These are phyloP conservation scores for Tachina lurida DNA, from an alignment of 2,888 invertebrate genomes.

Conservation along the genomic window DNA sequence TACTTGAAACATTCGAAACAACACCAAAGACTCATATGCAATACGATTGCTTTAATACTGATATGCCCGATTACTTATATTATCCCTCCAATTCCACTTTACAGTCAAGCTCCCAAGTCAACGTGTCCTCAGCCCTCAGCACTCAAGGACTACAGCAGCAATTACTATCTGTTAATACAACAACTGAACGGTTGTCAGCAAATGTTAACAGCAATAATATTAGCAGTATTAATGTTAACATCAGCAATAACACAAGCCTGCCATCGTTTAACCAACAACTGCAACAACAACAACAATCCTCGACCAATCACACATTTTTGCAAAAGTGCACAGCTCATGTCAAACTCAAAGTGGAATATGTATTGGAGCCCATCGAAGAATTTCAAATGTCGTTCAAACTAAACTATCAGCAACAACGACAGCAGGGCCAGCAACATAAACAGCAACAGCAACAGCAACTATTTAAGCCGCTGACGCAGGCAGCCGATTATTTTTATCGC, in stretches of 20 bases:
- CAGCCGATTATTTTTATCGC: conserved; percentile 10
- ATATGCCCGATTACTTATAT: conserved; percentile 27
- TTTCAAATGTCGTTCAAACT: conserved; percentile 78
- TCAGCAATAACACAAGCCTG: conserved; percentile 40
- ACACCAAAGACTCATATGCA: conserved; percentile 26
- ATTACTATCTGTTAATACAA: conserved; percentile 37
- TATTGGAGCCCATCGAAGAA: conserved; percentile 78
- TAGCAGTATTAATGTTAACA: conserved; percentile 9
- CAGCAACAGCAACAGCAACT: conserved; percentile 37
- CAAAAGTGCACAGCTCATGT: conserved; percentile 76
- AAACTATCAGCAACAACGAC: conserved; percentile 70
- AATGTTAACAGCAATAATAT: conserved; percentile 20
- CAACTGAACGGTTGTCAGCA: conserved; percentile 35
- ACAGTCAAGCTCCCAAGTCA: neutral
- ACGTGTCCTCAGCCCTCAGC: conserved; percentile 1
- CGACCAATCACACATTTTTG: conserved; percentile 12
- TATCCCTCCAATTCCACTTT: conserved; percentile 19
- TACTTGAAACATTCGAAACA: conserved; percentile 76
- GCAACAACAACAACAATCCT: conserved; percentile 31
- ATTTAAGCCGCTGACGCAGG: neutral
- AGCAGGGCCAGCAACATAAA: neutral
- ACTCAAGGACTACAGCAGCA: conserved; percentile 33
- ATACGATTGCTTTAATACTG: conserved; percentile 47
- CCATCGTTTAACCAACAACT: conserved; percentile 36
- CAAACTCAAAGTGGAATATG: conserved; percentile 76